Evolutionary conservation across 2,797 vertebrate species (phyloP), one percentile per base, ranked within the genome.

Genomic region (Echeneis naucrates): DNA sequence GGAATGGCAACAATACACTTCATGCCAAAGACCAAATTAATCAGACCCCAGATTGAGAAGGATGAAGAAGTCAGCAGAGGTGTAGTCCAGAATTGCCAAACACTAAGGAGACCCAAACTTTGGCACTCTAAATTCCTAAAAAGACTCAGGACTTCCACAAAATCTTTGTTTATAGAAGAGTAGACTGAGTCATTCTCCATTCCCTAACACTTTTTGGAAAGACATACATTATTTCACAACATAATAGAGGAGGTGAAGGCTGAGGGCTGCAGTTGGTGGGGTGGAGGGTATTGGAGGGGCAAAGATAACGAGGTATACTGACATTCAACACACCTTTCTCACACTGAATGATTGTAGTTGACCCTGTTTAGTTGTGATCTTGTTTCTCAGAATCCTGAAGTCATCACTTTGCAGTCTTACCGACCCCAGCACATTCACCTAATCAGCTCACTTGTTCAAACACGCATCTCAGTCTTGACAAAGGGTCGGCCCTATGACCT

Each of bases 1-100:
- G 88, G 90, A 93, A 92, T 86, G 85, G 90, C 86, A 93, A 88
- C 84, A 88, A 88, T 68, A 83, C 78, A 83, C 61, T 72, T 81
- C 61, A 84, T 78, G 85, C 84, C 83, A 83, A 70, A 82, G 62
- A 76, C 66, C 68, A 83, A 90, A 91, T 91, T 80, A 85, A 86
- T 89, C 84, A 76, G 65, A 73, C 57, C 64, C 56, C 65, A 75
- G 66, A 72, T 66, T 83, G 81, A 72, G 74, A 56, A 75, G 73
- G 80, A 81, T 66, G 61, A 80, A 70, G 50, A 74, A 69, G 61
- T 83, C 67, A 51, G 76, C 50, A 66, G 60, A 73, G 72, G 40
- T 81, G 77, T 68, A 75, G 58, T 74, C 50, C 45, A 38, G 72
- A 14, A 70, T 64, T 82, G 78, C 59, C 55, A 78, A 65, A 75